Percentiles rank a stretch among this genome's conserved stretches.
phyloP scores from a whole-genome alignment of 2,113 vertebrate species.

The Alouatta palliata region DNA sequence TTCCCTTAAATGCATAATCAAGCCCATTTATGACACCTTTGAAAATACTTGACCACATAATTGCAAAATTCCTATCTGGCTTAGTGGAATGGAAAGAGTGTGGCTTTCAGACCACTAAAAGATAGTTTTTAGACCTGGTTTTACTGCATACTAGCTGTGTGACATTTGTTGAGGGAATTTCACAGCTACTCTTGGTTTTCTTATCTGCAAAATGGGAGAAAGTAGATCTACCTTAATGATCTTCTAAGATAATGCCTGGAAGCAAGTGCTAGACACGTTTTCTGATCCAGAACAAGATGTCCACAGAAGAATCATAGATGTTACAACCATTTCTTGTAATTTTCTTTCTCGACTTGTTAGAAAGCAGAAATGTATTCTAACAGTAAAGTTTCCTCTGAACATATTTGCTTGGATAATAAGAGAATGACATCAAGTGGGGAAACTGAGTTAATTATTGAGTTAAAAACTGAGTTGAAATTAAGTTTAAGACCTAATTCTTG shows the following conservation, averaged over 20 bases:
- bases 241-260: background rate
- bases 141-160: background rate
- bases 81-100: background rate
- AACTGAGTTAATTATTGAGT: background rate
- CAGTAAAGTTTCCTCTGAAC: background rate
- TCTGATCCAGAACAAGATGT: background rate
- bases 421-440: background rate
- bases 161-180: background rate
- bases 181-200: background rate
- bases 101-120: background rate
- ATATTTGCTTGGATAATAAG: background rate
- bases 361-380: background rate
- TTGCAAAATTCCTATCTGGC: background rate
- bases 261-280: background rate
- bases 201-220: background rate
- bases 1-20: background rate
- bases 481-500: background rate
- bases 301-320: background rate
- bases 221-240: background rate
- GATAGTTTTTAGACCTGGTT: background rate
- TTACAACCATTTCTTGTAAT: background rate
- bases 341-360: background rate
- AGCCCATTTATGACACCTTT: background rate
- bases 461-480: background rate
- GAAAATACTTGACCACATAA: background rate